phyloP scores from a whole-genome alignment of 2,888 invertebrate genomes.

The Drosophila vallismaia region DNA sequence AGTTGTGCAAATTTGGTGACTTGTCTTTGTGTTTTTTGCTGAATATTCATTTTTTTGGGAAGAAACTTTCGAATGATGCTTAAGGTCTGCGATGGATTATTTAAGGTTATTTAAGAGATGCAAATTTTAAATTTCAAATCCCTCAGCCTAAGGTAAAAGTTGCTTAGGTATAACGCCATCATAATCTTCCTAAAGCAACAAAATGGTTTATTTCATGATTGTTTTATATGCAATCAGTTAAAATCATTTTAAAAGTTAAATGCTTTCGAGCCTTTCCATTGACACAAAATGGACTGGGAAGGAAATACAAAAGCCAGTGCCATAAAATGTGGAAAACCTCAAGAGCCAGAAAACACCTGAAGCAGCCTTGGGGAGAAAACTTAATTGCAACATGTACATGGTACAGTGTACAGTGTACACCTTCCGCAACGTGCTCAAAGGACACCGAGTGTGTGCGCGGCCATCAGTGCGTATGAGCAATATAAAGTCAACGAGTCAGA shows the following conservation, averaged over 20 bases:
- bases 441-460: conserved; percentile 1
- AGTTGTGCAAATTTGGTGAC: conserved; percentile 28
- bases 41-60: conserved; percentile 54
- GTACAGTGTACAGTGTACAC: background rate
- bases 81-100: background rate
- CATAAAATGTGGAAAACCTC: conserved; percentile 38
- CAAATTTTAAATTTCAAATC: background rate
- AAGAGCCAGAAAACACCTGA: conserved; percentile 26
- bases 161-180: too few relatives aligned
- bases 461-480: conserved; percentile 60
- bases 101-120: background rate
- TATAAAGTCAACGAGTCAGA: conserved; percentile 43
- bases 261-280: conserved; percentile 5
- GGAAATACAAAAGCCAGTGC: conserved; percentile 18
- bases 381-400: conserved; percentile 40
- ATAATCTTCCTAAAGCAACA: too few relatives aligned
- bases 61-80: background rate
- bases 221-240: conserved; percentile 27
- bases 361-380: conserved; percentile 37
- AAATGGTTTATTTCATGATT: background rate
- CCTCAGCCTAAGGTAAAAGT: too few relatives aligned
- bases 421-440: background rate
- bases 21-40: conserved; percentile 43
- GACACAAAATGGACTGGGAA: conserved; percentile 13
- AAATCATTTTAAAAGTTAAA: background rate